Evolutionary conservation across 2,888 invertebrate species (phyloP).

Genomic region (Eristalis intricaria): DNA sequence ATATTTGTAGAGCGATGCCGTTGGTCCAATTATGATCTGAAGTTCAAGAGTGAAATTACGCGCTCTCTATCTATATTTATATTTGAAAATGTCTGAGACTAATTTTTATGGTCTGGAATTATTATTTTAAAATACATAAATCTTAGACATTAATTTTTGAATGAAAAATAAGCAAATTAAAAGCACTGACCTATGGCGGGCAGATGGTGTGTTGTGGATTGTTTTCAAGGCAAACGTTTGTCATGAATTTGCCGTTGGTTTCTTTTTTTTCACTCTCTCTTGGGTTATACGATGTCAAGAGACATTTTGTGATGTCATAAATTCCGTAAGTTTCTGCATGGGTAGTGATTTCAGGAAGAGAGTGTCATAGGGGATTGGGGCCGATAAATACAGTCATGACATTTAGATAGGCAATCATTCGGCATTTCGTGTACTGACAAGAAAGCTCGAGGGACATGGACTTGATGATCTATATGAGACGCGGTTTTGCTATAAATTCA

Average conservation of each 20-base stretch:
- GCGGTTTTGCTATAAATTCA: neutral
- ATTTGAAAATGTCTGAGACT: conserved; percentile 32
- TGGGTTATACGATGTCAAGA: too few species aligned
- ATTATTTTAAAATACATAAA: conserved; percentile 32
- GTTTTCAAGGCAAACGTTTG: conserved; percentile 27
- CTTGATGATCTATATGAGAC: neutral
- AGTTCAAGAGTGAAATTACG: conserved; percentile 24
- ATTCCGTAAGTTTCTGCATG: neutral
- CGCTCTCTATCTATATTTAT: neutral
- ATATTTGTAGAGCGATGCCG: neutral
- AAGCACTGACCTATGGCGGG: conserved; percentile 41
- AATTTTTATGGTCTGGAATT: conserved; percentile 35
- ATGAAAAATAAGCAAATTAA: conserved; percentile 25
- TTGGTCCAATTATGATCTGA: conserved; percentile 11
- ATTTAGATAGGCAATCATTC: neutral
- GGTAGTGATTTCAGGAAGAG: neutral
- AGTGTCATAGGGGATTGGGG: neutral
- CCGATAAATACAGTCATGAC: neutral
- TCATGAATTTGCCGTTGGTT: neutral
- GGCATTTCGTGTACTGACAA: neutral
- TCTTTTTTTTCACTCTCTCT: neutral
- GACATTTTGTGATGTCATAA: neutral
- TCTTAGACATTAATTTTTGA: conserved; percentile 18
- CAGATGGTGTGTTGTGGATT: neutral
- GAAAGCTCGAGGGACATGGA: neutral